Base-by-base conservation (phyloP, 2,888 invertebrate genomes). In the Cotesia congregata region DNA sequence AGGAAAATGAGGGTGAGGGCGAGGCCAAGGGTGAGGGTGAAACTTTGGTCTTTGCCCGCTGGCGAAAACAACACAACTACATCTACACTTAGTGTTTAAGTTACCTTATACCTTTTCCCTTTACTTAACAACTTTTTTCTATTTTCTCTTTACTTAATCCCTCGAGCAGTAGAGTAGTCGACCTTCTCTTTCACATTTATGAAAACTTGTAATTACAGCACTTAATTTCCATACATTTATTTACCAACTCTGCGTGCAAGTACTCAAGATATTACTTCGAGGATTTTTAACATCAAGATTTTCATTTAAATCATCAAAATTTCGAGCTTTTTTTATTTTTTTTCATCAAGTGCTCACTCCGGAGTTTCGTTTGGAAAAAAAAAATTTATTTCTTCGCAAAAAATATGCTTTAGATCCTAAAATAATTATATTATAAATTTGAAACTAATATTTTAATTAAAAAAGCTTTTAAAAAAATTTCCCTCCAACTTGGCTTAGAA, bases 131-230 rank as follows among this genome's bases (percentile, higher is more conserved):
- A 50, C 50, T 50, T 59, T 67, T 67, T 65, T 61, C 60, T 73
- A 74, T 62, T 74, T 77, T 65, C 65, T 60, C 59, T 68, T 75
- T 61, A 62, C 78, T 59, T 75, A 76, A 76, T 68, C 61, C 69
- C 75, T 75, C 61, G 67, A 76, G 77, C 73, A 77, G 75, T 72
- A 64, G 65, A 75, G 76, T 77, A 61, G 73, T 71, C 68, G 70
- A 59, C 74, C 38, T 12, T 74, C 74, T 61, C 72, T 73, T 60
- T 72, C 67, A 62, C 50, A 69, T 67, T 67, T 69, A 69, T 39
- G 59, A 72, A 77, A 77, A 78, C 76, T 78, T 79, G 74, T 80
- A 80, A 80, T 80, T 78, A 80, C 80, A 75, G 77, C 80, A 73
- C 76, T 40, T 60, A 73, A 78, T 75, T 78, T 69, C 75, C 74